Evolutionary conservation across 2,113 vertebrate species (phyloP).

Genomic region (Perognathus longimembris): DNA sequence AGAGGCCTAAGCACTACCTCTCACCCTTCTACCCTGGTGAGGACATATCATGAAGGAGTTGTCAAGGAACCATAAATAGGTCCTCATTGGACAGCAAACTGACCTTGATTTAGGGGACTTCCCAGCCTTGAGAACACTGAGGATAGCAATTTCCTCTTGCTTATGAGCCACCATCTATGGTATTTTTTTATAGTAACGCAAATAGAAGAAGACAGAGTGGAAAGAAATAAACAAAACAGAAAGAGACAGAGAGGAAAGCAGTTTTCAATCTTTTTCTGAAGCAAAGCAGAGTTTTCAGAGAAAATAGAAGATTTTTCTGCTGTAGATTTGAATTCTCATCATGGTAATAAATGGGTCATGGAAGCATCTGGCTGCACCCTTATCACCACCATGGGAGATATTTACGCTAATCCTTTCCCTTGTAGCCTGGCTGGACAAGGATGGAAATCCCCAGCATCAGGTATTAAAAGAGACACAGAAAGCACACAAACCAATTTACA

Average conservation of each 20-base stretch:
- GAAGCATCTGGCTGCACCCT: slow-evolving; percentile 91
- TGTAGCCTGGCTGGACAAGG: slow-evolving; percentile 87
- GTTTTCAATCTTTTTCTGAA: slow-evolving; percentile 44
- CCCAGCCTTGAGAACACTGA: not conserved
- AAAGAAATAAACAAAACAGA: slow-evolving; percentile 34
- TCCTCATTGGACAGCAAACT: not conserved
- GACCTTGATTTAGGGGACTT: not conserved
- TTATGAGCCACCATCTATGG: not conserved
- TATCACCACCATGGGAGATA: slow-evolving; percentile 90
- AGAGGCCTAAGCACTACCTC: too few relatives aligned
- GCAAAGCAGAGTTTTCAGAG: slow-evolving; percentile 62
- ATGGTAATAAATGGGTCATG: slow-evolving; percentile 86
- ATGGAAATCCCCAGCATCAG: slow-evolving; percentile 84
- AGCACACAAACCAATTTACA: slow-evolving; percentile 89
- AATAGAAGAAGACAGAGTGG: not conserved
- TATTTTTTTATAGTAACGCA: not conserved
- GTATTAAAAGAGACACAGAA: slow-evolving; percentile 85
- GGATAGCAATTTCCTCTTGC: not conserved
- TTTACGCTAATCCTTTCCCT: slow-evolving; percentile 92
- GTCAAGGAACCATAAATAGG: not conserved
- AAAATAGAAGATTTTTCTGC: slow-evolving; percentile 52
- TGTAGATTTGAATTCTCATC: slow-evolving; percentile 85
- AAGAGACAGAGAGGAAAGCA: not conserved
- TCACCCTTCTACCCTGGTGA: not conserved
- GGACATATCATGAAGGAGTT: not conserved